Conservation (phyloP, 2,797 vertebrate genomes). For the Varecia variegata region DNA sequence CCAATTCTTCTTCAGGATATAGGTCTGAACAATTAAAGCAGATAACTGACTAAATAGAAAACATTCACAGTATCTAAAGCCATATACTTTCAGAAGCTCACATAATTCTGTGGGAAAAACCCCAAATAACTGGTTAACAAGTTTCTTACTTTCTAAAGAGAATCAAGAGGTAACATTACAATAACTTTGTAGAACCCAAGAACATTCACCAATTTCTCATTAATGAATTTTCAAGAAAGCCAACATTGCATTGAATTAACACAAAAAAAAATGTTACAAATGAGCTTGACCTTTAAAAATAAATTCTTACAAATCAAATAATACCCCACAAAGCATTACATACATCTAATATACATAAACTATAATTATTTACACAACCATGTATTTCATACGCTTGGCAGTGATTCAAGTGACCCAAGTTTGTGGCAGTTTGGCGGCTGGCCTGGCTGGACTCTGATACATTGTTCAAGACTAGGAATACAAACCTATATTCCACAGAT, state of each 20-base stretch:
- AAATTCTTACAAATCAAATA: slow-evolving; percentile 37
- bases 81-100: slow-evolving; percentile 28
- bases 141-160: slow-evolving; percentile 3
- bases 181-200: background rate
- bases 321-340: background rate
- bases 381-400: slow-evolving; percentile 3
- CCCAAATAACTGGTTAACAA: background rate
- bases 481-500: background rate
- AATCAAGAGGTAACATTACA: slow-evolving; percentile 25
- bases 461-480: background rate
- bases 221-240: background rate
- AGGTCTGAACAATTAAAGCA: background rate
- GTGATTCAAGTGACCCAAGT: background rate
- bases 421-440: background rate
- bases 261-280: background rate
- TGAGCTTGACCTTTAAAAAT: slow-evolving; percentile 26
- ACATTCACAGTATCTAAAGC: slow-evolving; percentile 77
- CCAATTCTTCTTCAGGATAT: background rate
- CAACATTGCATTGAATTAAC: background rate
- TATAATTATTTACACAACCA: slow-evolving; percentile 9
- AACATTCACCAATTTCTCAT: slow-evolving; percentile 51
- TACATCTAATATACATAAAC: slow-evolving; percentile 44
- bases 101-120: background rate
- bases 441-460: background rate
- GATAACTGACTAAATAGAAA: background rate